A percentile compares a stretch with the other conserved stretches of the same genome.
These are phyloP conservation scores for Drosophila kuntzei DNA, from an alignment of 2,888 invertebrate genomes.

Conservation along the genomic window DNA sequence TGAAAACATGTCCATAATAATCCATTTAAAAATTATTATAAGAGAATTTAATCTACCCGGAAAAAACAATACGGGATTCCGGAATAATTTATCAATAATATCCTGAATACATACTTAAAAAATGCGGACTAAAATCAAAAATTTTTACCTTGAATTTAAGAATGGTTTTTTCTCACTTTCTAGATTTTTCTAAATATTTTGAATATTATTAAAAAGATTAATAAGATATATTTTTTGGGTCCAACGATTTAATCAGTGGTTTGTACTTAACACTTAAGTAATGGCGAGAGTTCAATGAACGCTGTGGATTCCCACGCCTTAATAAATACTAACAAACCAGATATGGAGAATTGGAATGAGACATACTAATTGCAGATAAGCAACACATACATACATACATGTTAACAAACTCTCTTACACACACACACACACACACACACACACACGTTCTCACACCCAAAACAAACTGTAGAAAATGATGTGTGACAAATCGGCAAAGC, in stretches of 20 bases:
- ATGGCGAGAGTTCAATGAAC: conserved; percentile 35
- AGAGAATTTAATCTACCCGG: too few relatives aligned
- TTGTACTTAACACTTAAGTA: conserved; percentile 16
- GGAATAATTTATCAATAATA: too few relatives aligned
- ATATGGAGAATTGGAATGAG: conserved; percentile 22
- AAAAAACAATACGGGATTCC: too few relatives aligned
- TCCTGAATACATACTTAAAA: too few relatives aligned
- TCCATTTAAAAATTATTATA: too few relatives aligned
- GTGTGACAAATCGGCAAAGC: conserved; percentile 67
- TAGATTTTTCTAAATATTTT: too few relatives aligned
- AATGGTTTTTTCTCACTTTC: too few relatives aligned
- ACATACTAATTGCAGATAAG: conserved; percentile 61
- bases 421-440: conserved; percentile 27
- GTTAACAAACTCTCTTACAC: conserved; percentile 8
- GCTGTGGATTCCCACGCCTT: conserved; percentile 60
- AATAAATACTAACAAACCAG: conserved; percentile 5
- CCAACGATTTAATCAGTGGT: conserved; percentile 6
- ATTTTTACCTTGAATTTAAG: too few relatives aligned
- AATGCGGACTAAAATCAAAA: too few relatives aligned
- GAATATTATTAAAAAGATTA: too few relatives aligned
- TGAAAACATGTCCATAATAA: too few relatives aligned
- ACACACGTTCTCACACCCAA: conserved; percentile 15
- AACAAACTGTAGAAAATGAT: conserved; percentile 47
- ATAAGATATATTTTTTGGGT: too few relatives aligned
- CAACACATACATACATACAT: conserved; percentile 27